A percentile compares a stretch with the other conserved stretches of the same genome.
Conservation (phyloP, 1,140 invertebrate genomes). For the Melipona quadrifasciata region DNA sequence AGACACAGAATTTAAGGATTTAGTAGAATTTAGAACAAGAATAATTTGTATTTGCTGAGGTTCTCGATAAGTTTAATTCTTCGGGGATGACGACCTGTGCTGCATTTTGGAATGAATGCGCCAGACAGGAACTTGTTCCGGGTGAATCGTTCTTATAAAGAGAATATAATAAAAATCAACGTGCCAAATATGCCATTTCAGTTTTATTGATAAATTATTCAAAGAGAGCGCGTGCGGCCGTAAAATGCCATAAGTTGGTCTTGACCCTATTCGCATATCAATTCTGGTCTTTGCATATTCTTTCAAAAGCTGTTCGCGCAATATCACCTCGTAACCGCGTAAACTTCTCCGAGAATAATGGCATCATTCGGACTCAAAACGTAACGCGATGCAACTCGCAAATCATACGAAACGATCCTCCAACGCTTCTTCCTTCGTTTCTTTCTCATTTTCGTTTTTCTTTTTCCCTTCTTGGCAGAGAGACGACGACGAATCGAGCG, state of each 20-base stretch:
- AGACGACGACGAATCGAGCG: background rate
- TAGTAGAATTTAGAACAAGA: too few species aligned
- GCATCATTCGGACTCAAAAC: background rate
- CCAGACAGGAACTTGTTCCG: too few species aligned
- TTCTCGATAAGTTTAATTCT: too few species aligned
- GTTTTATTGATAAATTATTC: conserved; percentile 22
- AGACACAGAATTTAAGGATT: too few species aligned
- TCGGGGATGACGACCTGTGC: too few species aligned
- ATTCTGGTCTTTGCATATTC: conserved; percentile 18
- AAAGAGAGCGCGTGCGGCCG: background rate
- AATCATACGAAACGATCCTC: background rate
- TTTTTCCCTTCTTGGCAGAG: background rate
- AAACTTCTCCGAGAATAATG: background rate
- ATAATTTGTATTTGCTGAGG: too few species aligned
- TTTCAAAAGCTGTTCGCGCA: conserved; percentile 1
- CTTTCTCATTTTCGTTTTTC: too few species aligned
- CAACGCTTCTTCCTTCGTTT: background rate
- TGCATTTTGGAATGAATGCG: too few species aligned
- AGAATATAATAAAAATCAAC: background rate
- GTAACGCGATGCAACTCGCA: background rate
- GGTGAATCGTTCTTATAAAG: too few species aligned
- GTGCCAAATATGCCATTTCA: background rate
- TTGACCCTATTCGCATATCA: conserved; percentile 26
- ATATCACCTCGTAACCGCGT: conserved; percentile 1
- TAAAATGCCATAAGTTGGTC: conserved; percentile 21